These are phyloP conservation scores for Lordiphosa clarofinis DNA, from an alignment of 1,140 invertebrate species.

Conservation along the genomic window DNA sequence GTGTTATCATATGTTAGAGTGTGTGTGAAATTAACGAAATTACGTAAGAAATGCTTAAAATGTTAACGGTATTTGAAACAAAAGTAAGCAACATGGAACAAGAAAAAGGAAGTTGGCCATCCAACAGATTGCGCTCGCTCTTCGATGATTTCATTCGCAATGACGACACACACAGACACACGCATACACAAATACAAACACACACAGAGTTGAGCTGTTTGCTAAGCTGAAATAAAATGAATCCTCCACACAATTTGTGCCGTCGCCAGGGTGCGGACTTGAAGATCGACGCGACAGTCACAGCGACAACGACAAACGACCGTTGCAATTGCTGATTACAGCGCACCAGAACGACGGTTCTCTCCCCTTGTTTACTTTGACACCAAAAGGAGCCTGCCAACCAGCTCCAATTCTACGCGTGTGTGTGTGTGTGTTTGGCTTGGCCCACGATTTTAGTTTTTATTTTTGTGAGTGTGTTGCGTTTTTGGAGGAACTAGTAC, in stretches of 20 bases:
- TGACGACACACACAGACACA: slow-evolving; percentile 52
- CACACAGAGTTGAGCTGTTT: slow-evolving; percentile 4
- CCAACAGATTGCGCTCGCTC: slow-evolving; percentile 18
- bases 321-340: no score
- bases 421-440: slow-evolving; percentile 29
- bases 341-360: no score
- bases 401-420: not conserved
- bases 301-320: no score
- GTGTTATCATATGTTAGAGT: slow-evolving; percentile 19
- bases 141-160: slow-evolving; percentile 68
- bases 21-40: slow-evolving; percentile 47
- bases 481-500: slow-evolving; percentile 36
- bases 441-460: slow-evolving; percentile 2
- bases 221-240: no score
- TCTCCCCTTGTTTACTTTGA: not conserved
- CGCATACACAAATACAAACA: no score
- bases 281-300: no score
- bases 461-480: slow-evolving; percentile 14
- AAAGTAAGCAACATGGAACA: slow-evolving; percentile 17
- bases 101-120: not conserved
- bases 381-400: slow-evolving; percentile 18
- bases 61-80: slow-evolving; percentile 61
- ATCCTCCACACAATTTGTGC: no score
- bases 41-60: slow-evolving; percentile 59
- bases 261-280: no score